These are phyloP conservation scores for Sanderia malayensis DNA, from an alignment of 30 jellyfish, hydroid and myxozoan species.

Conservation along the genomic window DNA sequence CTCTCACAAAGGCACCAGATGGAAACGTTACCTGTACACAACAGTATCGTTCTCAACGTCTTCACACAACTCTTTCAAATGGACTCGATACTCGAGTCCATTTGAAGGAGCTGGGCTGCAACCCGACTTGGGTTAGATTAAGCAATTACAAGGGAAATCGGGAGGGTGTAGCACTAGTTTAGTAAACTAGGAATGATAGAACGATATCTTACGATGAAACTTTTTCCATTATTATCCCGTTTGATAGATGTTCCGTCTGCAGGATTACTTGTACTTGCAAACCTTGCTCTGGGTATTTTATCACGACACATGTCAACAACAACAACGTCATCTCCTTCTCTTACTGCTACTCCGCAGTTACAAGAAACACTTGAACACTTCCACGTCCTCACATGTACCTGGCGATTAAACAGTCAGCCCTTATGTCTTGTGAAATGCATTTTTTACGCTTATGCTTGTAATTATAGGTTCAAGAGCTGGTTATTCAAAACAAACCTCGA, in stretches of 20 bases:
- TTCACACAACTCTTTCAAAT: neutral
- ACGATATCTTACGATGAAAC: conserved; percentile 63
- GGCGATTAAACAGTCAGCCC: neutral
- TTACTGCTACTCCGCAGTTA: conserved; percentile 89
- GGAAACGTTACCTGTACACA: conserved; percentile 70
- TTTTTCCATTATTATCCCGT: conserved; percentile 77
- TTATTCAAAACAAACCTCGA: conserved; percentile 76
- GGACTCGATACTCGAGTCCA: neutral
- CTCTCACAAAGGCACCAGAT: conserved; percentile 78
- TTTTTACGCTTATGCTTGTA: too few species aligned
- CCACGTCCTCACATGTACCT: conserved; percentile 95
- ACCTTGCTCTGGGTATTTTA: conserved; percentile 79
- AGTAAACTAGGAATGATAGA: neutral
- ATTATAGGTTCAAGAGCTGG: too few species aligned
- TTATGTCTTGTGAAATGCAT: too few species aligned
- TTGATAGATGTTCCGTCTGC: conserved; percentile 65
- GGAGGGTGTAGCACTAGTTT: neutral
- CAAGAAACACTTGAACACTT: conserved; percentile 80
- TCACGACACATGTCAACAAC: conserved; percentile 95
- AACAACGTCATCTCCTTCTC: conserved; percentile 94
- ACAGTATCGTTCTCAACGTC: neutral
- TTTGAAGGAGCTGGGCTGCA: neutral
- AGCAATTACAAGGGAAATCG: neutral
- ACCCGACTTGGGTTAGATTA: neutral
- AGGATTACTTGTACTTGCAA: conserved; percentile 79